These are phyloP conservation scores for Pollenia angustigena DNA, from an alignment of 2,888 invertebrate genomes.

Conservation along the genomic window DNA sequence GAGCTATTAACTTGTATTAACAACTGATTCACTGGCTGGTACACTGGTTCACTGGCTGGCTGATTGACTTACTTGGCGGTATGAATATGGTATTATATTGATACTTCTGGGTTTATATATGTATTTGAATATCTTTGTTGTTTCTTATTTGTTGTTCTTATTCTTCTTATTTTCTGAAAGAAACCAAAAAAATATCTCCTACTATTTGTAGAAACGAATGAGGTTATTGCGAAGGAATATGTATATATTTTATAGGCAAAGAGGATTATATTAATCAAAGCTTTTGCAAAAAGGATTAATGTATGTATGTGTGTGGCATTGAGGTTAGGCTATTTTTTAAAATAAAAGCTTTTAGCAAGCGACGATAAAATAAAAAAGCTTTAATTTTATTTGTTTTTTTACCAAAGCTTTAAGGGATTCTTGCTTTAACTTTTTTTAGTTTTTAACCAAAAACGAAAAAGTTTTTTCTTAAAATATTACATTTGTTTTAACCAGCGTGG, in stretches of 20 bases:
- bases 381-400: too few species aligned
- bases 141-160: too few species aligned
- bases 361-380: too few species aligned
- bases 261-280: constrained; percentile 70
- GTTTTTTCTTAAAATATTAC: too few species aligned
- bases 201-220: background rate
- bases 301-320: constrained; percentile 17
- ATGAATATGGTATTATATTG: constrained; percentile 24
- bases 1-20: constrained; percentile 67
- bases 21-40: constrained; percentile 21
- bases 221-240: background rate
- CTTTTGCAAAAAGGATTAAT: constrained; percentile 10
- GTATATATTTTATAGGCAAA: constrained; percentile 41
- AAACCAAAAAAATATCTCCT: constrained; percentile 26
- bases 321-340: too few species aligned
- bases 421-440: too few species aligned
- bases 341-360: too few species aligned
- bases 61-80: constrained; percentile 37
- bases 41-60: constrained; percentile 11
- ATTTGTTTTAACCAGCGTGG: too few species aligned
- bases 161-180: constrained; percentile 15
- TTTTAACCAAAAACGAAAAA: too few species aligned
- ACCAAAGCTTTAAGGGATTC: too few species aligned
- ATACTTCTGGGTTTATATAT: constrained; percentile 3
- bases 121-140: constrained; percentile 33